Evolutionary conservation across 2,113 vertebrate species (phyloP).

Genomic region (Opisthocomus hoazin): DNA sequence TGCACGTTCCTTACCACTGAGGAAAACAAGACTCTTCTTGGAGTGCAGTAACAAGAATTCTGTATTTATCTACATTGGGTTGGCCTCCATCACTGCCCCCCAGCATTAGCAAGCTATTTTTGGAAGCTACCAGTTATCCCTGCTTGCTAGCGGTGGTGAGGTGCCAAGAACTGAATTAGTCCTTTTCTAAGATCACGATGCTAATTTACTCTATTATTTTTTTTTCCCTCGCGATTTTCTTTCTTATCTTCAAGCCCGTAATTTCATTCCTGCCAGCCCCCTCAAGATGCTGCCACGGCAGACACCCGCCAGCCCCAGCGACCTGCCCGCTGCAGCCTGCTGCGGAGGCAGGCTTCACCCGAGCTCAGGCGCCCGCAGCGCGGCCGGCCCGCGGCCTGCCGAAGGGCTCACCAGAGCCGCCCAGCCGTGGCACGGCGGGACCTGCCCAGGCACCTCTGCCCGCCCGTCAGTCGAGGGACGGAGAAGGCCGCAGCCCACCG

Average conservation of each 20-base stretch:
- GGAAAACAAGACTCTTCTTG: not conserved
- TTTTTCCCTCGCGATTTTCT: fast-evolving
- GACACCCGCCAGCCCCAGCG: too few species aligned
- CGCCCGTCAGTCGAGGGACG: too few species aligned
- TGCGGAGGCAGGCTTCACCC: too few species aligned
- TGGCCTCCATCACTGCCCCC: not conserved
- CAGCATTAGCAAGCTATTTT: not conserved
- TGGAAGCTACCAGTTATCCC: not conserved
- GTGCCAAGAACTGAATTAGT: not conserved
- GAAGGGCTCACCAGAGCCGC: too few species aligned
- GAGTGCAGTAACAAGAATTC: not conserved
- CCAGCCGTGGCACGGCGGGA: not conserved
- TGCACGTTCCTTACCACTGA: not conserved
- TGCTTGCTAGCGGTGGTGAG: not conserved
- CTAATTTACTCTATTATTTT: not conserved
- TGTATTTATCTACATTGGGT: not conserved
- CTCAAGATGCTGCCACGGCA: fast-evolving
- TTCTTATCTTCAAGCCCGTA: not conserved
- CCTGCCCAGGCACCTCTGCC: not conserved
- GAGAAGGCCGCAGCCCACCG: not conserved
- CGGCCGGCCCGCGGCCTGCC: too few species aligned
- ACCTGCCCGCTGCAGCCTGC: not conserved
- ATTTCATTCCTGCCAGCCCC: too few species aligned
- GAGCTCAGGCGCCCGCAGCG: not conserved
- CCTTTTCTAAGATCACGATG: not conserved